Evolutionary conservation across 1,140 invertebrate genomes (phyloP).

Genomic region (Bombus balteatus): DNA sequence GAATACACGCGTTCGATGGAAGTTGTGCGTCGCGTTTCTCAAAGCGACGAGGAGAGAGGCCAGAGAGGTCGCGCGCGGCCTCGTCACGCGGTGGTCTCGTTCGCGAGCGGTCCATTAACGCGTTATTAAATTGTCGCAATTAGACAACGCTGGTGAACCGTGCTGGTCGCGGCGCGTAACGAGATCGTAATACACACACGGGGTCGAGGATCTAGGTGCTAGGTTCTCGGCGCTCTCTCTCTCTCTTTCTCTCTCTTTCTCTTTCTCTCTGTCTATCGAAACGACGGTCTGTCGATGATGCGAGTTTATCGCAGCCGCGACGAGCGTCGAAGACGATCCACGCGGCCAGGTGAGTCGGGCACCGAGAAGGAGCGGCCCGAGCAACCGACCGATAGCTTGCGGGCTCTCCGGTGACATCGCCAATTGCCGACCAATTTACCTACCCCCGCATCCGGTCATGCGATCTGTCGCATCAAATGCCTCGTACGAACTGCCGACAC

Average conservation of each 20-base stretch:
- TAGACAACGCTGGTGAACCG: constrained; percentile 57
- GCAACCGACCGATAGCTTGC: constrained; percentile 80
- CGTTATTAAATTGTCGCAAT: constrained; percentile 69
- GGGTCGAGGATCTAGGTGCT: constrained; percentile 61
- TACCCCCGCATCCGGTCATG: constrained; percentile 83
- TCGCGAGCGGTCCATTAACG: constrained; percentile 58
- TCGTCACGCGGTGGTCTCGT: constrained; percentile 51
- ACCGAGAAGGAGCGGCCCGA: constrained; percentile 67
- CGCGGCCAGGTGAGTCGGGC: constrained; percentile 66
- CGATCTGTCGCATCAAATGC: constrained; percentile 80
- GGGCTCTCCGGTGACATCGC: constrained; percentile 80
- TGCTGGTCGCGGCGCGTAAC: constrained; percentile 43
- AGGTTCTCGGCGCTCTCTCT: not conserved
- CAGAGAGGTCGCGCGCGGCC: not conserved
- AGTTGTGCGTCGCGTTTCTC: constrained; percentile 31
- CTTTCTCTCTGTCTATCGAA: not conserved
- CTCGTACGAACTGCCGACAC: constrained; percentile 62
- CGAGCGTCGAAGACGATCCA: not conserved
- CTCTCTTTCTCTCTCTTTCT: not conserved
- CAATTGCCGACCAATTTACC: constrained; percentile 83
- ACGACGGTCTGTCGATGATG: not conserved
- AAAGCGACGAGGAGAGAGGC: not conserved
- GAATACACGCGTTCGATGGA: not conserved
- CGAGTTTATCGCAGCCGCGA: too few relatives aligned
- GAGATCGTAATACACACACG: constrained; percentile 48